Evolutionary conservation across 92 coral and sea anemone genomes (phyloP).

Genomic region (Umimayanthus chanpuru): DNA sequence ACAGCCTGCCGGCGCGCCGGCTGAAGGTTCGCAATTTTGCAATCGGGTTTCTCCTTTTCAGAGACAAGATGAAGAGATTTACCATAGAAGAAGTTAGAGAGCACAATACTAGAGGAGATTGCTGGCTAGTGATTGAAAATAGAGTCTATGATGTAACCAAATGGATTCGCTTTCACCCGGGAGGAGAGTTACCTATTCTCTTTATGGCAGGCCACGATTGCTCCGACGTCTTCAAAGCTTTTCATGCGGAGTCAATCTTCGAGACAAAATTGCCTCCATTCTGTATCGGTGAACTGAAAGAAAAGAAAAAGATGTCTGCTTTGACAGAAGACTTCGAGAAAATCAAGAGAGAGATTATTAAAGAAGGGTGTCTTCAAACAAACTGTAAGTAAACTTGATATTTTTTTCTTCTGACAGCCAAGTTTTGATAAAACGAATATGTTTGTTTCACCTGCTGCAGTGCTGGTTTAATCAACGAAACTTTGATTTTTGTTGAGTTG

Average conservation of each 20-base stretch:
- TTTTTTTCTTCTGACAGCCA: conserved; percentile 16
- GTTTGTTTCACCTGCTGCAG: conserved; percentile 35
- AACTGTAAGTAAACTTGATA: conserved; percentile 79
- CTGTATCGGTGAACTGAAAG: conserved; percentile 76
- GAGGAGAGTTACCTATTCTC: conserved; percentile 90
- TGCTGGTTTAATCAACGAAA: background rate
- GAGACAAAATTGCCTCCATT: conserved; percentile 85
- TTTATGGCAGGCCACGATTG: conserved; percentile 98
- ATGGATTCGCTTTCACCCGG: conserved; percentile 94
- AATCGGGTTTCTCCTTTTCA: conserved; percentile 32
- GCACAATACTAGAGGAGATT: conserved; percentile 79
- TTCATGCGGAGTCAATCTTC: conserved; percentile 85
- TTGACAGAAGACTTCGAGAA: conserved; percentile 80
- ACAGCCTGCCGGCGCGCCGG: background rate
- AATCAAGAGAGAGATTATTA: conserved; percentile 78
- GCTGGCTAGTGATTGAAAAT: conserved; percentile 87
- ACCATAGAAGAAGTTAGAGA: conserved; percentile 82
- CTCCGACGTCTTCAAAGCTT: conserved; percentile 95
- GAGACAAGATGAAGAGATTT: conserved; percentile 48
- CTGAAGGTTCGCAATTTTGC: too few relatives aligned
- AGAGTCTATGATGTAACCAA: conserved; percentile 89
- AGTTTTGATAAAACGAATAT: background rate
- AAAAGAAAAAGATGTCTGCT: conserved; percentile 56
- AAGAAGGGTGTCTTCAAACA: conserved; percentile 82
- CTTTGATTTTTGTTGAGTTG: conserved; percentile 27